Evolutionary conservation across 1,140 invertebrate genomes (phyloP).

Genomic region (Dendrolimus punctatus): DNA sequence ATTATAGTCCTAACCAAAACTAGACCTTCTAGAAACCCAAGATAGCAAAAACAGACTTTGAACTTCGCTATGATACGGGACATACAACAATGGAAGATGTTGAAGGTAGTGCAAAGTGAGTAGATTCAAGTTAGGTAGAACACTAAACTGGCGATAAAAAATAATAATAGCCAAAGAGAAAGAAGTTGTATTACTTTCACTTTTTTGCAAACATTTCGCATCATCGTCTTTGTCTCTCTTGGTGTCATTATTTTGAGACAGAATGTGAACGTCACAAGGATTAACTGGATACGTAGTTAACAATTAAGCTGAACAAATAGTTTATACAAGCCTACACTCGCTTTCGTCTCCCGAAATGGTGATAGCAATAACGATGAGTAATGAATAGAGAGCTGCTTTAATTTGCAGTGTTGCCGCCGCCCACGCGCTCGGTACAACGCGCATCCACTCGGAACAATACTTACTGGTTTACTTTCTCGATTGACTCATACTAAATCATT

Average conservation of each 20-base stretch:
- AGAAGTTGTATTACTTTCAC: not conserved
- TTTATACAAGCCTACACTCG: conserved; percentile 56
- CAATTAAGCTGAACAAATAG: conserved; percentile 12
- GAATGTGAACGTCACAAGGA: not conserved
- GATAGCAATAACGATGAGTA: conserved; percentile 67
- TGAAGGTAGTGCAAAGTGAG: too few relatives aligned
- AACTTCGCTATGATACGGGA: too few relatives aligned
- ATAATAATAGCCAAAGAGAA: not conserved
- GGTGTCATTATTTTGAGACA: too few relatives aligned
- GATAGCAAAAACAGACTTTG: too few relatives aligned
- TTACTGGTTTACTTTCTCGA: conserved; percentile 68
- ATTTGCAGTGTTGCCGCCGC: conserved; percentile 57
- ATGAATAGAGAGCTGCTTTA: conserved; percentile 69
- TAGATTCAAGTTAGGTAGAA: too few relatives aligned
- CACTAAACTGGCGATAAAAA: too few relatives aligned
- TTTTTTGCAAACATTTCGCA: too few relatives aligned
- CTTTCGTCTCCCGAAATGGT: conserved; percentile 63
- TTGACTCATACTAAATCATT: conserved; percentile 67
- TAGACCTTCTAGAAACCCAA: too few relatives aligned
- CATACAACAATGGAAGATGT: too few relatives aligned
- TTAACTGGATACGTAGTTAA: conserved; percentile 11
- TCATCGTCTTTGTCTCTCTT: too few relatives aligned
- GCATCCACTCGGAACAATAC: conserved; percentile 67
- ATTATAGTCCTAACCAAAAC: too few relatives aligned
- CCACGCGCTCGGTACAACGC: conserved; percentile 48